A percentile compares a stretch with the other conserved stretches of the same genome.
These are phyloP conservation scores for Fringilla coelebs DNA, from an alignment of 2,797 vertebrate species.

Conservation along the genomic window DNA sequence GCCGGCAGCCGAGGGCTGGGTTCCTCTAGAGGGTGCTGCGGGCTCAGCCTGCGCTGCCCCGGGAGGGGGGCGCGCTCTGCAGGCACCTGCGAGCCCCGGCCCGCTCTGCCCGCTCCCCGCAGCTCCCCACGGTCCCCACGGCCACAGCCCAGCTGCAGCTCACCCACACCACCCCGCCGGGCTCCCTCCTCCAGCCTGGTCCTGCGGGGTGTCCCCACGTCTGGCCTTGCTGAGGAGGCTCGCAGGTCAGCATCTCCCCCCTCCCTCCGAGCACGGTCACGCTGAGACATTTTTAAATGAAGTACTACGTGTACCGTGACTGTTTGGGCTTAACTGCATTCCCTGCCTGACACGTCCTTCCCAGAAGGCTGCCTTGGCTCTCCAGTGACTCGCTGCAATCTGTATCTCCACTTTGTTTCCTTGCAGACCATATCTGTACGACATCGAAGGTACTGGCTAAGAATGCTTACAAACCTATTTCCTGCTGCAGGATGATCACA, in stretches of 20 bases:
- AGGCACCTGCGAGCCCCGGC: background rate
- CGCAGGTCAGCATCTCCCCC: background rate
- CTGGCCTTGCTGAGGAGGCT: background rate
- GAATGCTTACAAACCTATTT: constrained; percentile 43
- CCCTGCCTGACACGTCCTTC: background rate
- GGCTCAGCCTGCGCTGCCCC: constrained; percentile 7
- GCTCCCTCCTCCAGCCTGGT: background rate
- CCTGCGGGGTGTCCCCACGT: background rate
- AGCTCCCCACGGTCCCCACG: background rate
- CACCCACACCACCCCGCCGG: fast-evolving
- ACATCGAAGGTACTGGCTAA: constrained; percentile 27
- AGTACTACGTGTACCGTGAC: background rate
- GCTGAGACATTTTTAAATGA: background rate
- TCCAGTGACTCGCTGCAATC: background rate
- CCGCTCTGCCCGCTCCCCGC: no score
- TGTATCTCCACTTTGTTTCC: background rate
- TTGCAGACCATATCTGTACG: background rate
- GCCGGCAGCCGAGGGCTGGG: background rate
- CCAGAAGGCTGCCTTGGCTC: background rate
- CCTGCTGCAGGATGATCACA: constrained; percentile 37
- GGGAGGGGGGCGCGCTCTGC: background rate
- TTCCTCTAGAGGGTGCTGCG: constrained; percentile 73
- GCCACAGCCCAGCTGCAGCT: background rate
- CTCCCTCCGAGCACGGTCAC: background rate
- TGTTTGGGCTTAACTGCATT: background rate